phyloP scores from a whole-genome alignment of 1,140 invertebrate genomes.

The Melitaea cinxia region DNA sequence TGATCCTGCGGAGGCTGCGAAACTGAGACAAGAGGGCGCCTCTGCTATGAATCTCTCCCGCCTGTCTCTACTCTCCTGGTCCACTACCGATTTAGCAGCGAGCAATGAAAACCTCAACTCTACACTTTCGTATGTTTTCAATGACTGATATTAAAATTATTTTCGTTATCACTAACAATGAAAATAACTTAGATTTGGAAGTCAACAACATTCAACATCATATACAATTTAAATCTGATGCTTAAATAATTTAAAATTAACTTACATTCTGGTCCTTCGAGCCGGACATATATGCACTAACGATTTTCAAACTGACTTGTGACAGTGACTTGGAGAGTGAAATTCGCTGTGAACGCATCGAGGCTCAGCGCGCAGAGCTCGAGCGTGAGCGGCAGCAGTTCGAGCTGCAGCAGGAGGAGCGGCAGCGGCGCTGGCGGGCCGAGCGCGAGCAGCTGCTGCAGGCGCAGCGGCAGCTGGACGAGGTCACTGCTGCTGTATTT shows the following conservation, averaged over 20 bases:
- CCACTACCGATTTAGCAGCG: slow-evolving; percentile 90
- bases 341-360: slow-evolving; percentile 78
- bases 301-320: no score
- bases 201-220: no score
- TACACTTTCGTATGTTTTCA: slow-evolving; percentile 60
- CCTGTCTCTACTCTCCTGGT: slow-evolving; percentile 92
- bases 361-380: slow-evolving; percentile 78
- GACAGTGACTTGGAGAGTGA: slow-evolving; percentile 75
- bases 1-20: slow-evolving; percentile 94
- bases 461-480: slow-evolving; percentile 83
- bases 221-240: no score
- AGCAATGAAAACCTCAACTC: slow-evolving; percentile 87
- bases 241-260: no score
- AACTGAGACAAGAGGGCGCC: slow-evolving; percentile 87
- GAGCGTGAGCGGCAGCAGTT: slow-evolving; percentile 80
- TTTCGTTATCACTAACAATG: no score
- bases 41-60: slow-evolving; percentile 89
- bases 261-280: no score
- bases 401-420: slow-evolving; percentile 73
- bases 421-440: slow-evolving; percentile 69
- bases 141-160: no score
- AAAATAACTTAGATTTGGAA: no score
- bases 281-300: no score
- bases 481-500: slow-evolving; percentile 73
- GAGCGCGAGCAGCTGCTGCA: slow-evolving; percentile 72